Evolutionary conservation across 2,888 invertebrate species (phyloP).

Genomic region (Muschampia plurimacula): DNA sequence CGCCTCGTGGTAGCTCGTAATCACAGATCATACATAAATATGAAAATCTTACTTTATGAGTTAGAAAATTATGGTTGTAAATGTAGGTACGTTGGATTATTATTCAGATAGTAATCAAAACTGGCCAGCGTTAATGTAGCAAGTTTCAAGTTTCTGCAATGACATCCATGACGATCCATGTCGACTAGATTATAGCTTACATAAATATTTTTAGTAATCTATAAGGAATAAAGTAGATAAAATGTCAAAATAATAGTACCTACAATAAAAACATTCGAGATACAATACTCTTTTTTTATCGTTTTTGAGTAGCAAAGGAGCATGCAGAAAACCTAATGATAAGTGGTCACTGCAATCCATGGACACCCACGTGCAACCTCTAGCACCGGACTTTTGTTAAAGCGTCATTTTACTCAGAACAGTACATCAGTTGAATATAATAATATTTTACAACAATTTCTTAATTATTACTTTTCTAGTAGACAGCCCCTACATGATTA

Average conservation of each 20-base stretch:
- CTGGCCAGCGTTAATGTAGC: neutral
- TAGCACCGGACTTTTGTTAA: no score
- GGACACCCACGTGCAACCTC: no score
- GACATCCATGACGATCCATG: neutral
- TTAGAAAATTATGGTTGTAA: slow-evolving; percentile 18
- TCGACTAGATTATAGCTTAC: neutral
- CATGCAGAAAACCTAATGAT: no score
- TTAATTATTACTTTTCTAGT: neutral
- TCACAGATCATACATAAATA: slow-evolving; percentile 28
- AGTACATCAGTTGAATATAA: no score
- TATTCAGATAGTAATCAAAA: neutral
- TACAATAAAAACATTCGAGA: no score
- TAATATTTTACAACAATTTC: no score
- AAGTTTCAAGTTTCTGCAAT: neutral
- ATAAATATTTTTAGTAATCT: neutral
- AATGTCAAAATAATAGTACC: no score
- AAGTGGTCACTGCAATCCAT: no score
- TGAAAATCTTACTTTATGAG: slow-evolving; percentile 28
- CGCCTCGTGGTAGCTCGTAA: slow-evolving; percentile 11
- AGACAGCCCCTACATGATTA: neutral
- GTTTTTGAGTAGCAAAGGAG: no score
- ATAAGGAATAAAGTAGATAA: no score
- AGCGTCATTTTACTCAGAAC: no score
- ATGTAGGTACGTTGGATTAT: slow-evolving; percentile 12
- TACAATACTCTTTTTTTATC: no score